These are phyloP conservation scores for Lithodes maja DNA, from an alignment of 2,888 invertebrate genomes.

Conservation along the genomic window DNA sequence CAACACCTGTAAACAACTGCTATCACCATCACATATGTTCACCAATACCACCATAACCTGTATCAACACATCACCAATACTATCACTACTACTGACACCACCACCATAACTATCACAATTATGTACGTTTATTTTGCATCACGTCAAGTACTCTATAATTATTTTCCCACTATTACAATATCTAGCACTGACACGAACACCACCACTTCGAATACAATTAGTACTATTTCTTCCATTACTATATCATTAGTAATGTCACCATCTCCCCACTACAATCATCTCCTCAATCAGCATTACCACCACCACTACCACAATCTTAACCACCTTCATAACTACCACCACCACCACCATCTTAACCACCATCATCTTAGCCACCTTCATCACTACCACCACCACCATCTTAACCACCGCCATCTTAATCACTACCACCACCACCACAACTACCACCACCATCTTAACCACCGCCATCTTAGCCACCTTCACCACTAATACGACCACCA, in stretches of 20 bases:
- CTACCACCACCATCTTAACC: neutral
- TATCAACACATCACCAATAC: neutral
- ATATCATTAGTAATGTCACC: no score
- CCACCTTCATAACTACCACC: neutral
- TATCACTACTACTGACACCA: neutral
- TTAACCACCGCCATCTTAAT: neutral
- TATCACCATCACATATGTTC: no score
- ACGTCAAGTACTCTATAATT: no score
- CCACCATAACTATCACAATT: neutral
- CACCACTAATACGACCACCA: neutral
- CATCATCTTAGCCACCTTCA: neutral
- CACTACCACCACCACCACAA: neutral
- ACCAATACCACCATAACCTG: no score
- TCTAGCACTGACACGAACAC: neutral
- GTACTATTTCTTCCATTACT: neutral
- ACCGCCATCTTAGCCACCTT: neutral
- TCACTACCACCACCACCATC: neutral
- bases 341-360: neutral
- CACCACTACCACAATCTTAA: neutral
- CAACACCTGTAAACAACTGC: no score
- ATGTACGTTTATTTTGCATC: no score
- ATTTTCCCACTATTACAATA: no score
- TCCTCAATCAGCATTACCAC: neutral
- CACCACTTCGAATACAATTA: neutral
- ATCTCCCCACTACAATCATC: neutral